These are phyloP conservation scores for Hippocampus zosterae DNA, from an alignment of 2,113 vertebrate genomes.

Conservation along the genomic window DNA sequence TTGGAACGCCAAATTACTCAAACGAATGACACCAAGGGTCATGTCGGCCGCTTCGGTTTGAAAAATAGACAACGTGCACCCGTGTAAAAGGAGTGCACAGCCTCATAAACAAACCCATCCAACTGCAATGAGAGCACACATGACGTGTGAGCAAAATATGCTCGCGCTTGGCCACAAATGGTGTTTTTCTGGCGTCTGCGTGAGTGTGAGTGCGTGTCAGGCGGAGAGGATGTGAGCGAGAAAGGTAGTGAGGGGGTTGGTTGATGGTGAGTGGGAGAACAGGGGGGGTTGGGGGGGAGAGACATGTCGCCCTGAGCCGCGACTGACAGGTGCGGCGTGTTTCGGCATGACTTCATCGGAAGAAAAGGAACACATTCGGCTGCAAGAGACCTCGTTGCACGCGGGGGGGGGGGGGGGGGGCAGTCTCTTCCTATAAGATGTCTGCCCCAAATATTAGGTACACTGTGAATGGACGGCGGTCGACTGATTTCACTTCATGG, in stretches of 20 bases:
- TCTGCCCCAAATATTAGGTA: background rate
- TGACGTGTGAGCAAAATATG: constrained; percentile 40
- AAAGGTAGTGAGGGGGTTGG: background rate
- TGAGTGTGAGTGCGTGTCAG: constrained; percentile 22
- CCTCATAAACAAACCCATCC: constrained; percentile 19
- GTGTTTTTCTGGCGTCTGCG: constrained; percentile 20
- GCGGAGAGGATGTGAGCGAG: constrained; percentile 23
- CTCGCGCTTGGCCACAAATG: constrained; percentile 25
- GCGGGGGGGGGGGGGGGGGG: too few species aligned
- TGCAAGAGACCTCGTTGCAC: constrained; percentile 1
- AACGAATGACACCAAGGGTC: constrained; percentile 54
- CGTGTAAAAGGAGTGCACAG: background rate
- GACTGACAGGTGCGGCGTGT: constrained; percentile 57
- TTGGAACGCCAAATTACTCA: constrained; percentile 1
- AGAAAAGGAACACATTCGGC: constrained; percentile 18
- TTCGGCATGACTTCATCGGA: constrained; percentile 51
- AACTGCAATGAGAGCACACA: constrained; percentile 21
- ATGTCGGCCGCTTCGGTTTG: constrained; percentile 45
- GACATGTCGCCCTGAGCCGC: constrained; percentile 46
- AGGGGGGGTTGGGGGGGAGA: background rate
- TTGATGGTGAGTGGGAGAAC: constrained; percentile 19
- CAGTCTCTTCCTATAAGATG: background rate
- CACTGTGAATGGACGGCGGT: background rate
- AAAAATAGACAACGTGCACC: constrained; percentile 31
- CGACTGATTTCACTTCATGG: too few species aligned